These are phyloP conservation scores for Iphiclides podalirius DNA, from an alignment of 2,888 invertebrate species.

Conservation along the genomic window DNA sequence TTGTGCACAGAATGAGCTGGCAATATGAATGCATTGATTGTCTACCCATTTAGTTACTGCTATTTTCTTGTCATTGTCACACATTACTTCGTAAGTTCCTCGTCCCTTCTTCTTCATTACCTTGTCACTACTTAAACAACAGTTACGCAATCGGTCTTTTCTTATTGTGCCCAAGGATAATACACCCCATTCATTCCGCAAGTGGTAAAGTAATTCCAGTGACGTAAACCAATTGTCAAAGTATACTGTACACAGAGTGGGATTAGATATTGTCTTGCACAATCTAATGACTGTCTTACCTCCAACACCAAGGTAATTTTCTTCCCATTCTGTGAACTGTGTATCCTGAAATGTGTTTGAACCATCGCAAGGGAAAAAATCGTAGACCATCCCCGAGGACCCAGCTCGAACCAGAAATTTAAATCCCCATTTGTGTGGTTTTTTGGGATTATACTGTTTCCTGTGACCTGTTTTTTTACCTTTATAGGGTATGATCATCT, in stretches of 20 bases:
- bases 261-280: no score
- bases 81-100: constrained; percentile 36
- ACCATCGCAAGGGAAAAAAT: constrained; percentile 33
- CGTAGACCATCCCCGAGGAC: constrained; percentile 32
- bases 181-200: no score
- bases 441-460: constrained; percentile 34
- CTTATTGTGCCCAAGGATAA: constrained; percentile 19
- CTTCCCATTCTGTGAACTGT: no score
- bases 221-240: no score
- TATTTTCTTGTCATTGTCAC: constrained; percentile 35
- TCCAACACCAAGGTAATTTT: no score
- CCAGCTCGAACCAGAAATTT: constrained; percentile 30
- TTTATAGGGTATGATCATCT: constrained; percentile 37
- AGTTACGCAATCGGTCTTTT: constrained; percentile 23
- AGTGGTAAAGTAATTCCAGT: no score
- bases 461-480: constrained; percentile 31
- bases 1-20: constrained; percentile 40
- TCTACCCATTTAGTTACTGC: constrained; percentile 41
- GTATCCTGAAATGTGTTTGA: not conserved
- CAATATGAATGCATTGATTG: constrained; percentile 38
- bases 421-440: constrained; percentile 33
- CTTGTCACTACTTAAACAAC: constrained; percentile 3
- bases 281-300: no score
- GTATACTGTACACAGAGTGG: no score
- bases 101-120: constrained; percentile 37